Evolutionary conservation across 2,888 invertebrate genomes (phyloP).

Genomic region (Ischnus inquisitorius): DNA sequence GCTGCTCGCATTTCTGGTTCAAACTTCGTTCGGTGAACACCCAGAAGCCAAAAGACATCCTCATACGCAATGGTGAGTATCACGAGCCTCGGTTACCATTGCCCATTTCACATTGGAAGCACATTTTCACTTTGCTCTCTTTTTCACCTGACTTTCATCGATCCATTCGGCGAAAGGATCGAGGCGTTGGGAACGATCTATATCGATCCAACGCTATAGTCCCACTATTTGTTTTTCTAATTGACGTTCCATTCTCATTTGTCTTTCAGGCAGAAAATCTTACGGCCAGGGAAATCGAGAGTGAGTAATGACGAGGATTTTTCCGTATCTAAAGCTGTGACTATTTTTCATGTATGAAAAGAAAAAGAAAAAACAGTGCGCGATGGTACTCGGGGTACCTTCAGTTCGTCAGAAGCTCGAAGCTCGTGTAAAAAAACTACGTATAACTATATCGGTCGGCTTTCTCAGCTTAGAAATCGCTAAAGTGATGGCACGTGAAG

Average conservation of each 20-base stretch:
- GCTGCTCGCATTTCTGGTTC: constrained; percentile 92
- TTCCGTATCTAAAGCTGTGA: constrained; percentile 55
- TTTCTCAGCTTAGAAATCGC: not conserved
- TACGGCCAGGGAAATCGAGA: constrained; percentile 95
- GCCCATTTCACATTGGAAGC: not conserved
- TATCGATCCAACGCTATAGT: not conserved
- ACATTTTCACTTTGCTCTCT: constrained; percentile 35
- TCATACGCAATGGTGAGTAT: constrained; percentile 85
- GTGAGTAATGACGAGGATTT: constrained; percentile 89
- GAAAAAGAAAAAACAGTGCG: constrained; percentile 51
- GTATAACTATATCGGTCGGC: not conserved
- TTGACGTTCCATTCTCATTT: constrained; percentile 62
- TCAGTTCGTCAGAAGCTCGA: not conserved
- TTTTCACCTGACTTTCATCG: constrained; percentile 20
- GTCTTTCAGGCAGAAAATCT: constrained; percentile 94
- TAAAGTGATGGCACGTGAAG: constrained; percentile 18
- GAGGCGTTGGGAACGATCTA: not conserved
- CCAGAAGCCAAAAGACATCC: constrained; percentile 85
- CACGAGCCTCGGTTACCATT: not conserved
- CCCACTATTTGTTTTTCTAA: constrained; percentile 45
- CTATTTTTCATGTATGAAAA: constrained; percentile 13
- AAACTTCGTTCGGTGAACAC: constrained; percentile 91
- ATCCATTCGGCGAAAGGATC: constrained; percentile 18
- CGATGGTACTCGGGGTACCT: constrained; percentile 17
- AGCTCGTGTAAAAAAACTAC: not conserved